Conservation (phyloP, 2,113 vertebrate genomes). For the Anas platyrhynchos region DNA sequence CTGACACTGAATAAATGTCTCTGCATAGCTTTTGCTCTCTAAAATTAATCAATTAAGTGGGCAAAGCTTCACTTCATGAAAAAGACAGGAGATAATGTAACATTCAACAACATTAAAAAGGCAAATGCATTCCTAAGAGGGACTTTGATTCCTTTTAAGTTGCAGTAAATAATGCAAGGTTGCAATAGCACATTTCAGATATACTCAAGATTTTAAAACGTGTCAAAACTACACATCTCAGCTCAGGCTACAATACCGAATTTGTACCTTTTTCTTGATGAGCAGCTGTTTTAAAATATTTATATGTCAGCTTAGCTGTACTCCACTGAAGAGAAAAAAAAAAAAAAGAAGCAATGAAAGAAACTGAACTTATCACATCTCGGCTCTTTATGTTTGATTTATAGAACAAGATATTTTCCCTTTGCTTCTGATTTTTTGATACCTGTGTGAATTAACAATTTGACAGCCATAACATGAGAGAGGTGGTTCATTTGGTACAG, state of each 20-base stretch:
- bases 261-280: neutral
- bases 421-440: neutral
- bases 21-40: constrained; percentile 12
- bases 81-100: constrained; percentile 10
- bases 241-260: neutral
- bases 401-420: neutral
- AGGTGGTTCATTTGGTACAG: neutral
- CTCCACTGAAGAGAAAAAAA: neutral
- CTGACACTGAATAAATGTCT: constrained; percentile 19
- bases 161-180: constrained; percentile 28
- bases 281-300: constrained; percentile 42
- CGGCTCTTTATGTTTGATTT: neutral
- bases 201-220: neutral
- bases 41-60: constrained; percentile 61
- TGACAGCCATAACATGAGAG: neutral
- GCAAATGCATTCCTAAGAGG: neutral
- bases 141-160: constrained; percentile 14
- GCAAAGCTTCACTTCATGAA: constrained; percentile 38
- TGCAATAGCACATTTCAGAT: constrained; percentile 27
- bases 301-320: neutral
- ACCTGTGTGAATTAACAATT: neutral
- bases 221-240: neutral
- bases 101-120: constrained; percentile 23
- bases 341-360: neutral
- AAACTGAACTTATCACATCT: neutral